A percentile compares a stretch with the other conserved stretches of the same genome.
phyloP scores from a whole-genome alignment of 2,888 invertebrate species.

The Coleophora flavipennella region DNA sequence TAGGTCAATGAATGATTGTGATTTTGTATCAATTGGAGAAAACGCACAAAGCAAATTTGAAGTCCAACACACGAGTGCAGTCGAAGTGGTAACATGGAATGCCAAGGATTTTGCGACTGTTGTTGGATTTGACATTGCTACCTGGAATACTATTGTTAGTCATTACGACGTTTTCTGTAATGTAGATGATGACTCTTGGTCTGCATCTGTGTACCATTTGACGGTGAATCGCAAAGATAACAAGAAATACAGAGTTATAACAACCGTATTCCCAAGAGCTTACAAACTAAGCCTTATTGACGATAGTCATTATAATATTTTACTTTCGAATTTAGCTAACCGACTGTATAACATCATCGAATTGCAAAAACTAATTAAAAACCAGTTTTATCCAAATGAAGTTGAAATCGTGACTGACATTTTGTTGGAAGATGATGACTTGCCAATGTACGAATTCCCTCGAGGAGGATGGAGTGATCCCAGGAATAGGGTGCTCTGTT shows the following conservation, averaged over 20 bases:
- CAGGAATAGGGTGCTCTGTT: constrained; percentile 34
- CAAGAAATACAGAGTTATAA: constrained; percentile 31
- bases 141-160: constrained; percentile 39
- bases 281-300: constrained; percentile 18
- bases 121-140: constrained; percentile 30
- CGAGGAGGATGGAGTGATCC: constrained; percentile 39
- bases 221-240: constrained; percentile 33
- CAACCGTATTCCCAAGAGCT: constrained; percentile 31
- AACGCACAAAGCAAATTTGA: constrained; percentile 1
- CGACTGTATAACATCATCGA: constrained; percentile 20
- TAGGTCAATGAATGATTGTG: constrained; percentile 25
- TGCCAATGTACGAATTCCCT: constrained; percentile 25
- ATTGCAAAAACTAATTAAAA: constrained; percentile 17
- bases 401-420: constrained; percentile 32
- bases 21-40: constrained; percentile 33
- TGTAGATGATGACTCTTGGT: constrained; percentile 42
- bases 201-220: constrained; percentile 32
- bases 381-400: constrained; percentile 26
- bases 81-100: constrained; percentile 32
- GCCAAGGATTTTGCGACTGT: constrained; percentile 28
- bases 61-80: constrained; percentile 16
- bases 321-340: constrained; percentile 20
- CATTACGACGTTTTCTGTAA: constrained; percentile 41
- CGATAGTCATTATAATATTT: constrained; percentile 5
- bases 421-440: constrained; percentile 29